Percentiles rank a stretch among this genome's conserved stretches.
phyloP scores from a whole-genome alignment of 2,797 vertebrate genomes.

The Hoplostethus mediterraneus region DNA sequence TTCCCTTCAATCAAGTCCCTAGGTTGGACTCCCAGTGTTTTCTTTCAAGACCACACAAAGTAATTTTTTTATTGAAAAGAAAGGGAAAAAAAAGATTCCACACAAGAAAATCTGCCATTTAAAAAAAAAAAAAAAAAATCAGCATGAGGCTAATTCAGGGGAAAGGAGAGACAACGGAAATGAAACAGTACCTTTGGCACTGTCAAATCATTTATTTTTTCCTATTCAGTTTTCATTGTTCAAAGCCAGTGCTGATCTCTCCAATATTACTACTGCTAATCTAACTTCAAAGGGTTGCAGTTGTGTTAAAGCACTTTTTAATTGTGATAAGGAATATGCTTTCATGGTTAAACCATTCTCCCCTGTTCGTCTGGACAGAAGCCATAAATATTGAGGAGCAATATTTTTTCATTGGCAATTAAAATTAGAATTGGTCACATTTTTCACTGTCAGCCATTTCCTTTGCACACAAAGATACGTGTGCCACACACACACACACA shows the following conservation, averaged over 20 bases:
- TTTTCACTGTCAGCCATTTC: constrained; percentile 82
- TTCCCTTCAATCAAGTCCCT: constrained; percentile 50
- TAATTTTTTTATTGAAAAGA: constrained; percentile 71
- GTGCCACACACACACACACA: constrained; percentile 40
- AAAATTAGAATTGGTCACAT: constrained; percentile 82
- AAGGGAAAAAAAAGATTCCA: constrained; percentile 32
- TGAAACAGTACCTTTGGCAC: constrained; percentile 73
- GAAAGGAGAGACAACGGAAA: constrained; percentile 45
- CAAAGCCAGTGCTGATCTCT: constrained; percentile 66
- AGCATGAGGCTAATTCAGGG: constrained; percentile 59
- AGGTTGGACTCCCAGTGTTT: constrained; percentile 55
- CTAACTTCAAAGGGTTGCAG: constrained; percentile 81
- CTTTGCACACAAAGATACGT: constrained; percentile 60
- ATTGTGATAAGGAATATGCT: constrained; percentile 81
- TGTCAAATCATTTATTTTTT: constrained; percentile 71
- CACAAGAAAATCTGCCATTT: constrained; percentile 57
- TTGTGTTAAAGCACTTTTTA: constrained; percentile 77
- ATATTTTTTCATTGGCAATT: constrained; percentile 76
- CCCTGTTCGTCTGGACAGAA: constrained; percentile 70
- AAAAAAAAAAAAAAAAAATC: constrained; percentile 39
- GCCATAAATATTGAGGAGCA: constrained; percentile 73
- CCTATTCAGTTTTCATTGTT: constrained; percentile 73
- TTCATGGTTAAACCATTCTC: constrained; percentile 74
- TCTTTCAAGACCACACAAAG: constrained; percentile 39
- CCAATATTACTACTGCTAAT: constrained; percentile 76